Conservation (phyloP, 2,113 vertebrate species). For the Macrotis lagotis region DNA sequence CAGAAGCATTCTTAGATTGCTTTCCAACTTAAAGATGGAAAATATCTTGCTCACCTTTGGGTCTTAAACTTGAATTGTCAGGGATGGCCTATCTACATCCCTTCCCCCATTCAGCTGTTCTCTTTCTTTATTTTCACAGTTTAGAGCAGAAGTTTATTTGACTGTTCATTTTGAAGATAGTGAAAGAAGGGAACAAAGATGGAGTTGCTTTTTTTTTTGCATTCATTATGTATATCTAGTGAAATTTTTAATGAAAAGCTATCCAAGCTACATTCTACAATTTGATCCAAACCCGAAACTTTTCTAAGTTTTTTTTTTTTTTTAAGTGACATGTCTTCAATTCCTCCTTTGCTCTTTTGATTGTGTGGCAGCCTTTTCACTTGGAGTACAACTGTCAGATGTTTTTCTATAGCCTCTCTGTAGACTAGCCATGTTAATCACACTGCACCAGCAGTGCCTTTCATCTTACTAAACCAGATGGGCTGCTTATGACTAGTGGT, state of each 20-base stretch:
- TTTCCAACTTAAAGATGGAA: constrained; percentile 58
- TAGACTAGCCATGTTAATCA: constrained; percentile 68
- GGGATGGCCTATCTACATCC: constrained; percentile 23
- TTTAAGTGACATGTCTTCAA: background rate
- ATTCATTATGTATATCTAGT: constrained; percentile 9
- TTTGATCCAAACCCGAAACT: constrained; percentile 48
- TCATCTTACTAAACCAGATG: constrained; percentile 72
- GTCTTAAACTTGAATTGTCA: constrained; percentile 52
- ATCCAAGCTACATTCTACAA: constrained; percentile 5
- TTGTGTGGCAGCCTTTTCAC: background rate
- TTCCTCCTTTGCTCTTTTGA: constrained; percentile 38
- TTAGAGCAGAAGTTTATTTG: constrained; percentile 34
- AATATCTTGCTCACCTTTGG: constrained; percentile 47
- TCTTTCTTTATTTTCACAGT: constrained; percentile 57
- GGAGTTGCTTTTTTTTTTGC: constrained; percentile 46
- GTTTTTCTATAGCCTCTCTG: constrained; percentile 68
- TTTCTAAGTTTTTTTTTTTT: constrained; percentile 5
- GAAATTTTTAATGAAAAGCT: constrained; percentile 57
- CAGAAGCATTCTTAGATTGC: background rate
- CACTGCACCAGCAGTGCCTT: constrained; percentile 62
- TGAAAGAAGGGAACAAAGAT: constrained; percentile 70
- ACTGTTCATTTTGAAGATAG: constrained; percentile 50
- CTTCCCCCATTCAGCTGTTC: constrained; percentile 64
- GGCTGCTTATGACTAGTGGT: constrained; percentile 72
- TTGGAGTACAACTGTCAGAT: constrained; percentile 63